A percentile compares a stretch with the other conserved stretches of the same genome.
Conservation (phyloP, 2,888 invertebrate genomes). For the Drosophila bunnanda region DNA sequence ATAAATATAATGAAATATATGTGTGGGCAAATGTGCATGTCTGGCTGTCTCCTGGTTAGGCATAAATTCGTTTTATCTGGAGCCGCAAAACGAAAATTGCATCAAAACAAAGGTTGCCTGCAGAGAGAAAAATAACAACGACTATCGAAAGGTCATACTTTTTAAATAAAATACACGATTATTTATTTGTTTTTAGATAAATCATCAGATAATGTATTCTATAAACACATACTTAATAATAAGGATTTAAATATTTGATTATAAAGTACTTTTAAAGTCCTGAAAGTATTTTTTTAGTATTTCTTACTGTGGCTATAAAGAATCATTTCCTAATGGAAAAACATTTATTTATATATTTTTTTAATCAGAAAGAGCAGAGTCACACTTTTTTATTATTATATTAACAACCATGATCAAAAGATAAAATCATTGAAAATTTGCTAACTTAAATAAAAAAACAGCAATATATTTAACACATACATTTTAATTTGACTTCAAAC, state of each 20-base stretch:
- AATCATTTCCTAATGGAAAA: too few relatives aligned
- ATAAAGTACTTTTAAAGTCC: too few relatives aligned
- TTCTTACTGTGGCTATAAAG: too few relatives aligned
- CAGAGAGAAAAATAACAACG: conserved; percentile 27
- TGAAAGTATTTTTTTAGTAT: too few relatives aligned
- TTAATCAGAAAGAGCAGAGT: too few relatives aligned
- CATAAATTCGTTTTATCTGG: conserved; percentile 61
- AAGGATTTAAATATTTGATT: not conserved
- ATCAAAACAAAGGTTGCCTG: conserved; percentile 21
- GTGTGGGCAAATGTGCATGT: conserved; percentile 27
- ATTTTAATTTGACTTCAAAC: not conserved
- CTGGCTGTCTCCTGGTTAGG: conserved; percentile 61
- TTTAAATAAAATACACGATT: too few relatives aligned
- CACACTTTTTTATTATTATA: not conserved
- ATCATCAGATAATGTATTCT: too few relatives aligned
- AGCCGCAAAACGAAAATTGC: conserved; percentile 48
- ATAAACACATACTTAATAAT: too few relatives aligned
- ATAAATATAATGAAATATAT: conserved; percentile 77
- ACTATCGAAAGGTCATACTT: not conserved
- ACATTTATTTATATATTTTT: too few relatives aligned
- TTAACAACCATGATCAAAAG: not conserved
- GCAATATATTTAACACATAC: not conserved
- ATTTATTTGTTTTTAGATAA: too few relatives aligned
- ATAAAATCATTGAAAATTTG: not conserved
- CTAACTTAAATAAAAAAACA: not conserved